Base-by-base conservation (phyloP, 2,797 vertebrate species). In the Eremophila alpestris region DNA sequence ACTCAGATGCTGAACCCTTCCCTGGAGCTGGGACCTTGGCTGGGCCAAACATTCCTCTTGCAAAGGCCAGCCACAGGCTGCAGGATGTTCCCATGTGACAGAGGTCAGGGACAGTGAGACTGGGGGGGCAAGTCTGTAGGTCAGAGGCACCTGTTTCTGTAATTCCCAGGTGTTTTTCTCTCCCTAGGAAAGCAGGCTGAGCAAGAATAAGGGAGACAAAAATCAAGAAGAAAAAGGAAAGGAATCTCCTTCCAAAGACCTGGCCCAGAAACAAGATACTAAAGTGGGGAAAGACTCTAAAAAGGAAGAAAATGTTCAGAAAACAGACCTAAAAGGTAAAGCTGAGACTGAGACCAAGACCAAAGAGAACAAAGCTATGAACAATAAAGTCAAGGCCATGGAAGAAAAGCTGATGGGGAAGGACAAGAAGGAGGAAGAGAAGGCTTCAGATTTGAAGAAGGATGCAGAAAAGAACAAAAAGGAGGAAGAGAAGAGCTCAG, bases 301-400 rank as follows among this genome's bases (percentile, higher is more conserved):
- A 96, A 97, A 84, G 69, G 97, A 98, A 93, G 98, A 98, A 36
- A 95, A 3, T 5, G 41, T 54, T 36, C 94, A 90, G 76, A 98
- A 97, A 91, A 88, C 87, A 63, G 92, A 96, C 36, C 77, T 70
- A 0, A 97, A 95, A 74, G 87, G 77, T 60, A 97, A 96, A 93
- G 98, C 98, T 14, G 97, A 96, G 36, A 83, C 96, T 8, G 91
- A 98, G 7, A 83, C 94, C 67, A 97, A 96, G 85, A 96, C 97
- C 95, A 98, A 96, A 70, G 98, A 98, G 80, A 98, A 98, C 18
- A 98, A 97, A 52, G 92, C 97, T 46, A 97, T 98, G 65, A 96
- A 97, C 0, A 83, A 97, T 38, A 98, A 97, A 41, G 96, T 97
- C 48, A 97, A 98, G 70, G 98, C 93, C 22, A 97, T 97, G 83